Conservation (phyloP, 1,140 invertebrate species). For the Pogonomyrmex californicus region DNA sequence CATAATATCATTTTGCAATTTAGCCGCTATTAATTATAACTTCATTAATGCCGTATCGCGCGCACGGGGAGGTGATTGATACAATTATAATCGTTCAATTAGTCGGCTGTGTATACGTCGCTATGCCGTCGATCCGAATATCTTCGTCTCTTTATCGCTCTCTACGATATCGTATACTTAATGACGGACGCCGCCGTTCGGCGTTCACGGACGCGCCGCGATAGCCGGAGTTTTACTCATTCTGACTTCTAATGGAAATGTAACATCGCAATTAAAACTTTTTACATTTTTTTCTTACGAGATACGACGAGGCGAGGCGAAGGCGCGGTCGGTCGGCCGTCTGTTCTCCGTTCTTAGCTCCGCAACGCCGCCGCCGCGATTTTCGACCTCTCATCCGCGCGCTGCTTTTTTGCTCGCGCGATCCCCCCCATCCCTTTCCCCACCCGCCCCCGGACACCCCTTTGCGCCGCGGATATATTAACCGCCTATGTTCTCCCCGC, state of each 20-base stretch:
- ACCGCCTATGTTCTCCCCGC: constrained; percentile 55
- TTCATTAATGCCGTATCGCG: constrained; percentile 61
- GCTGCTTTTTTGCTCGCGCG: not conserved
- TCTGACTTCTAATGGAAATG: constrained; percentile 55
- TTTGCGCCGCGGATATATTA: constrained; percentile 52
- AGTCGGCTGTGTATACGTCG: not conserved
- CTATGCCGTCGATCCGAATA: not conserved
- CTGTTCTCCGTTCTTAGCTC: constrained; percentile 20
- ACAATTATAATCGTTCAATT: constrained; percentile 64
- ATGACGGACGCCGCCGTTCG: constrained; percentile 12
- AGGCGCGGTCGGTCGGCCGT: not conserved
- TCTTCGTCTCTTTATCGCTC: constrained; percentile 20
- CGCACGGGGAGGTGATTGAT: constrained; percentile 49
- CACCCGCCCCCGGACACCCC: not conserved
- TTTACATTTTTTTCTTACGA: constrained; percentile 61
- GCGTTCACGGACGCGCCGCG: not conserved
- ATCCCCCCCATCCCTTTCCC: no score
- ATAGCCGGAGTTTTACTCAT: constrained; percentile 51
- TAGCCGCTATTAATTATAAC: constrained; percentile 64
- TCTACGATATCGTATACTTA: constrained; percentile 27
- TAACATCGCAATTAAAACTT: constrained; percentile 64
- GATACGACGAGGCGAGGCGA: not conserved
- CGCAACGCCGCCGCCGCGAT: constrained; percentile 37
- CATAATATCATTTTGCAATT: constrained; percentile 64
- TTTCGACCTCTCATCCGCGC: constrained; percentile 42